Percentiles rank a stretch among this genome's conserved stretches.
phyloP scores from a whole-genome alignment of 2,797 vertebrate genomes.

The Micrastur ruficollis region DNA sequence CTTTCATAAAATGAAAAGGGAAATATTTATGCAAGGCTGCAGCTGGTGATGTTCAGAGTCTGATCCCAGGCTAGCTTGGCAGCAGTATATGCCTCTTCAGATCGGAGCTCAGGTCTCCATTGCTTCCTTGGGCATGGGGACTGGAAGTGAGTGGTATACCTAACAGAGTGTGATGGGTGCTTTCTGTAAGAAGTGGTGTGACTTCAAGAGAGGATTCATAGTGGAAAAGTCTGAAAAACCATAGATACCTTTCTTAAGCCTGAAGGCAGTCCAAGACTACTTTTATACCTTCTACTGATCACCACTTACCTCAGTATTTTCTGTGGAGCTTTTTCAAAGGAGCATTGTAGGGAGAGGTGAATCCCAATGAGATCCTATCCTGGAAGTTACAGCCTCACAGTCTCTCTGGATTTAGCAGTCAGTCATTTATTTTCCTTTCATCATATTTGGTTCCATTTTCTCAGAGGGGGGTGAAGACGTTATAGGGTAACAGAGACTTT shows the following conservation, averaged over 20 bases:
- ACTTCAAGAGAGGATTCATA: not conserved
- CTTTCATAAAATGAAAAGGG: not conserved
- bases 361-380: not conserved
- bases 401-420: not conserved
- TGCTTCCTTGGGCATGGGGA: not conserved
- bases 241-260: not conserved
- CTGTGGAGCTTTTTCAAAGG: not conserved
- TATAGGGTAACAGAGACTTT: not conserved
- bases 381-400: not conserved
- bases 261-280: not conserved
- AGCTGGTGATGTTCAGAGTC: not conserved
- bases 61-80: not conserved
- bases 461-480: not conserved
- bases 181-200: not conserved
- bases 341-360: not conserved
- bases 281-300: not conserved
- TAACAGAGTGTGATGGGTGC: not conserved
- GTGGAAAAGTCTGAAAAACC: not conserved
- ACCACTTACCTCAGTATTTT: not conserved
- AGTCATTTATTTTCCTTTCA: not conserved
- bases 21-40: not conserved
- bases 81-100: fast-evolving
- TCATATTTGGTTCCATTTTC: not conserved
- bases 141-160: not conserved
- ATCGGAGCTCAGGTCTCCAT: not conserved